A percentile compares a stretch with the other conserved stretches of the same genome.
Conservation (phyloP, 2,797 vertebrate genomes). For the Megaceryle alcyon region DNA sequence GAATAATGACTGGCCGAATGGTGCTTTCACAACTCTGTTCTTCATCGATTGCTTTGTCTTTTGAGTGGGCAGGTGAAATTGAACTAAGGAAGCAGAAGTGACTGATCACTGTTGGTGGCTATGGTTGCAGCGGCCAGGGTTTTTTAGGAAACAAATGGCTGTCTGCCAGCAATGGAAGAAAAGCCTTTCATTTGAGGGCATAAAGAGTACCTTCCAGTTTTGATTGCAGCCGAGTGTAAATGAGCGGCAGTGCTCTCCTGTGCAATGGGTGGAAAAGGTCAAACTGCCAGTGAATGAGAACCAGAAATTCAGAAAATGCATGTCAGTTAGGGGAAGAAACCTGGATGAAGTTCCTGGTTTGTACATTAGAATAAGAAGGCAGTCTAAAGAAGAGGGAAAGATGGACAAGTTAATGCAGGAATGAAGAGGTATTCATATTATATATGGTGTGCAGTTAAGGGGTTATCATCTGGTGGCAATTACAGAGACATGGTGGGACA, state of each 20-base stretch:
- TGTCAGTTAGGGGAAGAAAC: background rate
- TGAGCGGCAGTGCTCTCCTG: background rate
- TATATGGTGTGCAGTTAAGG: no score
- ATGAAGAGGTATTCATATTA: background rate
- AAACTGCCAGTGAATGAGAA: background rate
- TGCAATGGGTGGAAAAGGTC: background rate
- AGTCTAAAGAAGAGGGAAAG: background rate
- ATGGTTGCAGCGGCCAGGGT: background rate
- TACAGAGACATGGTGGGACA: no score
- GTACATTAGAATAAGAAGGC: background rate
- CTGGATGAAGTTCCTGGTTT: background rate
- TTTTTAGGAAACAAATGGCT: background rate
- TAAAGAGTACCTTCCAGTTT: background rate
- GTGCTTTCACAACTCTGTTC: constrained; percentile 11
- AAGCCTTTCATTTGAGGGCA: background rate
- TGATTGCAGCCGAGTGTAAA: background rate
- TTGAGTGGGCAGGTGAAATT: constrained; percentile 1
- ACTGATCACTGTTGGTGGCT: background rate
- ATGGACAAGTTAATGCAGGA: background rate
- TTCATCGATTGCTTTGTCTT: constrained; percentile 18
- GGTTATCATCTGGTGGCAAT: no score
- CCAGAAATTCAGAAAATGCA: background rate
- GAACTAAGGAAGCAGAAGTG: constrained; percentile 35
- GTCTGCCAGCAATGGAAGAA: background rate
- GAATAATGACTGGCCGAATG: background rate